These are phyloP conservation scores for Campoletis sonorensis DNA, from an alignment of 1,140 invertebrate genomes.

Conservation along the genomic window DNA sequence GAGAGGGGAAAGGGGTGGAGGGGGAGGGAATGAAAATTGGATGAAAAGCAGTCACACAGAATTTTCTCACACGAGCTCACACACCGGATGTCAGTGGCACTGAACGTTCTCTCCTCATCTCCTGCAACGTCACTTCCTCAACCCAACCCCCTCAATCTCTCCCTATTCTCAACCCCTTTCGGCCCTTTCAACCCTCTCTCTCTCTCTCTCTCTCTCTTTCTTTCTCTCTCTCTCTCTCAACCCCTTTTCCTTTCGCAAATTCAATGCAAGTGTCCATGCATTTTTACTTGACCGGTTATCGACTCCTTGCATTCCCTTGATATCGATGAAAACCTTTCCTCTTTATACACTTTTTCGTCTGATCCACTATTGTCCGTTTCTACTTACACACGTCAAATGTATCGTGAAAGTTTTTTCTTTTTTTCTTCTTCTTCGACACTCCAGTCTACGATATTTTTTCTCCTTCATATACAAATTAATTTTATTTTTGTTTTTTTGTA, in stretches of 20 bases:
- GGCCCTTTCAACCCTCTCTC: neutral
- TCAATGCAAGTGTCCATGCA: conserved; percentile 14
- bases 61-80: conserved; percentile 5
- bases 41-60: conserved; percentile 32
- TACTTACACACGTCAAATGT: neutral
- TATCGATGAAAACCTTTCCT: conserved; percentile 17
- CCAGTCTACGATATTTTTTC: too few relatives aligned
- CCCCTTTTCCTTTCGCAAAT: too few relatives aligned
- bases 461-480: too few relatives aligned
- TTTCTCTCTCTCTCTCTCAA: too few relatives aligned
- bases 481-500: too few relatives aligned
- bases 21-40: conserved; percentile 22
- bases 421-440: too few relatives aligned
- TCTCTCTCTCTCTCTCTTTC: too few relatives aligned
- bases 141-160: neutral
- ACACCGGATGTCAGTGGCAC: conserved; percentile 24
- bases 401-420: too few relatives aligned
- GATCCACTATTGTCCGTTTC: conserved; percentile 4
- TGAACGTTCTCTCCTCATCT: conserved; percentile 21
- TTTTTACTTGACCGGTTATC: conserved; percentile 28
- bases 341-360: neutral
- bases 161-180: neutral
- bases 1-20: neutral
- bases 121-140: neutral
- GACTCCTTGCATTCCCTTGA: conserved; percentile 2